phyloP scores from a whole-genome alignment of 1,140 invertebrate species.

The Bombus superbus region DNA sequence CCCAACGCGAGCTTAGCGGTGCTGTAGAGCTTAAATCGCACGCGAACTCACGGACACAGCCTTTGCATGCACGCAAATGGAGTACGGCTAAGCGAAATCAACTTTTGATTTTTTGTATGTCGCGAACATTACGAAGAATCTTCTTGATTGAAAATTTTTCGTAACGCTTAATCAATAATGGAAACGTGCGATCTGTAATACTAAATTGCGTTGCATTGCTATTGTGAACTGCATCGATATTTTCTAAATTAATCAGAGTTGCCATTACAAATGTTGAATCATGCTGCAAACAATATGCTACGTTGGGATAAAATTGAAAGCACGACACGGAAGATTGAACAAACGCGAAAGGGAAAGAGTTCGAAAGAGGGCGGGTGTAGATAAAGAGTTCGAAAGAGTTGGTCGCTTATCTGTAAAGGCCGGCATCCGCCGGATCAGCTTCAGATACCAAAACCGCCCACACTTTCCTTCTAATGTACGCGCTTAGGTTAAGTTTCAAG shows the following conservation, averaged over 20 bases:
- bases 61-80: constrained; percentile 42
- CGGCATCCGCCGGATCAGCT: constrained; percentile 82
- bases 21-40: constrained; percentile 76
- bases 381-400: constrained; percentile 81
- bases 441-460: constrained; percentile 78
- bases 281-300: not conserved
- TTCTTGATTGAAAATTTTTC: not conserved
- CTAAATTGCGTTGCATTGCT: not conserved
- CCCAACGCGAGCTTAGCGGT: constrained; percentile 70
- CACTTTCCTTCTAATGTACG: constrained; percentile 76
- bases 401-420: constrained; percentile 77
- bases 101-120: not conserved
- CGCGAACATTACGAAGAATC: constrained; percentile 8
- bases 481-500: constrained; percentile 71
- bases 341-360: constrained; percentile 31
- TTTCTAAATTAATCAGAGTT: not conserved
- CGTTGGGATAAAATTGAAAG: not conserved
- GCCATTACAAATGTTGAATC: not conserved
- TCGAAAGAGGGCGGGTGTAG: constrained; percentile 57
- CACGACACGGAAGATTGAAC: not conserved
- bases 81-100: not conserved
- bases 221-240: not conserved
- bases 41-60: constrained; percentile 68
- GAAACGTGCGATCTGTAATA: not conserved
- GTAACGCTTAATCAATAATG: not conserved